phyloP scores from a whole-genome alignment of 2,797 vertebrate genomes.

The Xerus rutilus region DNA sequence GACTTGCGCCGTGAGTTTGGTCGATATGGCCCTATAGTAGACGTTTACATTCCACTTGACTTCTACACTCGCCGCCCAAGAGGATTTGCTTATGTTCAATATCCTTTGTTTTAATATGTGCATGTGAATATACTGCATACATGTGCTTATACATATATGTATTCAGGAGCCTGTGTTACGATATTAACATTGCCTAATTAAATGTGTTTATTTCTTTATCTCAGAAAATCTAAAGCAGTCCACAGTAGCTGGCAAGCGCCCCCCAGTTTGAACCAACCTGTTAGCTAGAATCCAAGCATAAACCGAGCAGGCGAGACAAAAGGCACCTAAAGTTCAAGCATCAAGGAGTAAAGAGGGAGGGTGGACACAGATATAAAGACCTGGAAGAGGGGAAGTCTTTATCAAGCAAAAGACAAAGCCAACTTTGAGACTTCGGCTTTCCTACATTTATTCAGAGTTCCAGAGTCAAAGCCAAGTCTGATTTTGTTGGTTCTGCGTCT shows the following conservation, averaged over 20 bases:
- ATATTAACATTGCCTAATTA: constrained; percentile 91
- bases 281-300: constrained; percentile 93
- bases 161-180: constrained; percentile 62
- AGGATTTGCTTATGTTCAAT: constrained; percentile 99
- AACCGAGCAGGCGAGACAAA: constrained; percentile 89
- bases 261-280: constrained; percentile 93
- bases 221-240: constrained; percentile 96
- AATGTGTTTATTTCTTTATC: constrained; percentile 97
- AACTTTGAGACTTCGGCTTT: constrained; percentile 93
- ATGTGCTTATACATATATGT: constrained; percentile 45
- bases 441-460: constrained; percentile 88
- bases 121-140: constrained; percentile 52
- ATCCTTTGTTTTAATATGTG: constrained; percentile 92
- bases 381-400: constrained; percentile 89
- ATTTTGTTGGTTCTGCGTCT: constrained; percentile 85
- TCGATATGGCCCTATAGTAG: constrained; percentile 97
- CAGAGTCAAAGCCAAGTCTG: constrained; percentile 93
- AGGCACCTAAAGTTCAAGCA: constrained; percentile 93
- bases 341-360: constrained; percentile 93
- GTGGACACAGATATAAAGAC: constrained; percentile 93
- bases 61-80: constrained; percentile 96
- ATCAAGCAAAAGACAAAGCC: constrained; percentile 91
- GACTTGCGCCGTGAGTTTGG: constrained; percentile 98
- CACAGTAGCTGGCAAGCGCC: constrained; percentile 93
- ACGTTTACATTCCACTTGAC: constrained; percentile 99